phyloP scores from a whole-genome alignment of 2,888 invertebrate species.

The Xestia c-nigrum region DNA sequence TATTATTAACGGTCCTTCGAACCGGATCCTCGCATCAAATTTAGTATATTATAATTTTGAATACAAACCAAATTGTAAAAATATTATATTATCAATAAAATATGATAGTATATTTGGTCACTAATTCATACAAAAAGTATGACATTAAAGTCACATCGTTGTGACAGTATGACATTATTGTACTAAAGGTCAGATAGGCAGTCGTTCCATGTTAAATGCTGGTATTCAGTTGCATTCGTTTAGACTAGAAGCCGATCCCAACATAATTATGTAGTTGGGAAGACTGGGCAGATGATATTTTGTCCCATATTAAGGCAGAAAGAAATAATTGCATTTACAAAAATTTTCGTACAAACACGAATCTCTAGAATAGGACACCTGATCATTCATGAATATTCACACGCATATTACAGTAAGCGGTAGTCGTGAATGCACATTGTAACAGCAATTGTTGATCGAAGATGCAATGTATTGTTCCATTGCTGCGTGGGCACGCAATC shows the following conservation, averaged over 20 bases:
- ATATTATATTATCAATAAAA: background rate
- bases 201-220: background rate
- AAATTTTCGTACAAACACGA: background rate
- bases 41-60: background rate
- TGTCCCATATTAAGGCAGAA: background rate
- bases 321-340: background rate
- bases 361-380: conserved; percentile 1
- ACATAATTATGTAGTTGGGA: background rate
- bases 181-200: background rate
- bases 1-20: background rate
- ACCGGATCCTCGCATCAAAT: background rate
- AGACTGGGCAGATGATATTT: background rate
- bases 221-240: background rate
- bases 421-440: conserved; percentile 40
- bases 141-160: too few relatives aligned
- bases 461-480: conserved; percentile 44
- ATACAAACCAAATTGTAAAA: background rate
- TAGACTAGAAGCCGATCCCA: background rate
- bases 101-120: background rate
- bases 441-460: conserved; percentile 43
- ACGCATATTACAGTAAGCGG: conserved; percentile 50
- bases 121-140: background rate
- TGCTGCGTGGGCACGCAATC: conserved; percentile 40
- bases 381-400: conserved; percentile 63
- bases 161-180: too few relatives aligned